Evolutionary conservation across 35 echinoderm and acorn worm species (phyloP), one percentile per base, ranked within the genome.

Genomic region (Eucidaris tribuloides): DNA sequence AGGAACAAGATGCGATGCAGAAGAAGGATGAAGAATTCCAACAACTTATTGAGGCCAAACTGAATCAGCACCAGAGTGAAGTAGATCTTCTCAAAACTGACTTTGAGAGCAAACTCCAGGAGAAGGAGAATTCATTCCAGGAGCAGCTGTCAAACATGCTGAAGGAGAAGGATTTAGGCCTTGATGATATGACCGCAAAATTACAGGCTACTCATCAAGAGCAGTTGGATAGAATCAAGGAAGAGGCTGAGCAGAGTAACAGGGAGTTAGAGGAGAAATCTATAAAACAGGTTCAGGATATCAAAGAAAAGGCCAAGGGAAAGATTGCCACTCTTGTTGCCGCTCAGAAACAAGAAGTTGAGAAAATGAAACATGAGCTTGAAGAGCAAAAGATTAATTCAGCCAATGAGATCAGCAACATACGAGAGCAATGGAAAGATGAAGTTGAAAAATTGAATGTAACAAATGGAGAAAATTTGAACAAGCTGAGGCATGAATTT

Each of bases 281-380:
- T 3, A 22, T 5, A 42, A 33, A 41, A 32, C 38, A 90, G 80
- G 83, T 98, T 77, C 41, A 85, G 23, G 90, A 98, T 54, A 61
- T 98, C 41, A 89, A 83, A 11, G 95, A 98, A 44, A 90, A 98
- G 59, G 95, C 95, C 33, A 98, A 98, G 61, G 90, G 48, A 2
- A 98, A 98, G 49, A 93, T 98, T 83, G 77, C 77, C 28, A 79
- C 62, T 93, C 62, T 63, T 87, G 18, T 82, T 83, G 74, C 48
- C 60, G 55, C 71, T 81, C 42, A 80, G 42, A 83, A 88, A 77
- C 80, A 88, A 27, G 76, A 88, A 37, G 23, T 66, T 18, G 42
- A 85, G 52, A 44, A n/a, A 3, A 65, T 91, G 25, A 76, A 46
- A 20, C 30, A 78, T 25, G 88, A 91, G 6, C 55, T 61, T 14